Evolutionary conservation across 1,140 invertebrate species (phyloP), one percentile per base, ranked within the genome.

Genomic region (Leptonema lineaticorne): DNA sequence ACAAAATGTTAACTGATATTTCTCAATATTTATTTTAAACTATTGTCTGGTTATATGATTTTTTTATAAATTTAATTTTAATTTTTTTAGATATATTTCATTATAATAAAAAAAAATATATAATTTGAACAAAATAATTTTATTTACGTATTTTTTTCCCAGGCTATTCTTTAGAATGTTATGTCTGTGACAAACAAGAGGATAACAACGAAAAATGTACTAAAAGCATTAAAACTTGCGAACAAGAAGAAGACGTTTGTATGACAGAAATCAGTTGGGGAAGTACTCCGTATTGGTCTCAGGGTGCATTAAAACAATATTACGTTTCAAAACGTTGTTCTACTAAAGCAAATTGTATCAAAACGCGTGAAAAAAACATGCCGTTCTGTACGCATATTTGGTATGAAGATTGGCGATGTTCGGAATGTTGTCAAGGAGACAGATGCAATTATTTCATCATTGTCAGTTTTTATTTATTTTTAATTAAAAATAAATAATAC

Each of bases 361-460:
- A 81, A 67, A 86, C 85, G 64, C 84, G 90, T 72, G 83, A 83
- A 59, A 81, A 82, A 20, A 88, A 89, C 70, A 92, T 93, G 86
- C 81, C 84, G 11, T 84, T 87, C 69, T 99, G 96, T 77, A 94
- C 94, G 18, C 88, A 96, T 76, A 94, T 99, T 75, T 98, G 95
- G 94, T 99, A 97, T 75, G 89, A 95, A 76, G 96, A 99, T 82
- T 99, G 96, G 97, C 88, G 90, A 69, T 99, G 96, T 84, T 92
- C 92, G 0, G 96, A 98, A 79, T 99, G 96, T 80, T 99, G 96
- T 79, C 89, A 91, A 75, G 97, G 96, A 46, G 96, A 99, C 80
- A 84, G 94, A 67, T 99, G 96, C 79, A 99, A 98, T 79, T 98
- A 95, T 79, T 99, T 92, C 79, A 89, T 97, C 24, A 95, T 97